Evolutionary conservation across 1,140 invertebrate species (phyloP).

Genomic region (Eubasilissa regina): DNA sequence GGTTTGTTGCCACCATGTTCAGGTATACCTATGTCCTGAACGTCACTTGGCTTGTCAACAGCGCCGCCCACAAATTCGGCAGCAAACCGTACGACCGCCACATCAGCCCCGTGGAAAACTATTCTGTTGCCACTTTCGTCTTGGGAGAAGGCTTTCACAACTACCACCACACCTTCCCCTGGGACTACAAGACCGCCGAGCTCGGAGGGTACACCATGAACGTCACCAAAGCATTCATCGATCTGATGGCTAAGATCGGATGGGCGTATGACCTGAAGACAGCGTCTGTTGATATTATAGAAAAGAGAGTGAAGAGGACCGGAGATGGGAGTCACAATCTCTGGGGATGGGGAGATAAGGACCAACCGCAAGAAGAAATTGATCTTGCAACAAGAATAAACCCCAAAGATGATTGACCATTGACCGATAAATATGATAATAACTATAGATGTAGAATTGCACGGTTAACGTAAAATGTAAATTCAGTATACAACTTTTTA

Average conservation of each 20-base stretch:
- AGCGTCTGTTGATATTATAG: slow-evolving; percentile 74
- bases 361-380: slow-evolving; percentile 80
- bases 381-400: slow-evolving; percentile 76
- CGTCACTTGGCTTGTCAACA: slow-evolving; percentile 82
- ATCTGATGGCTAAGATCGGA: slow-evolving; percentile 85
- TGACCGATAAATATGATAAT: not conserved
- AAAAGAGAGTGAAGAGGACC: slow-evolving; percentile 75
- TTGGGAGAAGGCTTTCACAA: slow-evolving; percentile 95
- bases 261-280: slow-evolving; percentile 83
- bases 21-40: slow-evolving; percentile 75
- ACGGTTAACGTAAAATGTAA: too few relatives aligned
- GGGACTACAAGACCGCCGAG: slow-evolving; percentile 93
- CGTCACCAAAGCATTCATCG: slow-evolving; percentile 88
- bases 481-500: too few relatives aligned
- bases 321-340: slow-evolving; percentile 78
- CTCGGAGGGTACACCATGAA: slow-evolving; percentile 88
- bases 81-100: slow-evolving; percentile 78
- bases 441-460: too few relatives aligned
- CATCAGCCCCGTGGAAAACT: slow-evolving; percentile 83
- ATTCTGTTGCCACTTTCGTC: slow-evolving; percentile 79
- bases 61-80: slow-evolving; percentile 80
- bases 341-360: slow-evolving; percentile 89
- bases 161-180: slow-evolving; percentile 97
- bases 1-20: slow-evolving; percentile 82
- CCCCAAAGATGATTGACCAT: slow-evolving; percentile 19